phyloP scores from a whole-genome alignment of 2,113 vertebrate genomes.

The Pygoscelis adeliae region DNA sequence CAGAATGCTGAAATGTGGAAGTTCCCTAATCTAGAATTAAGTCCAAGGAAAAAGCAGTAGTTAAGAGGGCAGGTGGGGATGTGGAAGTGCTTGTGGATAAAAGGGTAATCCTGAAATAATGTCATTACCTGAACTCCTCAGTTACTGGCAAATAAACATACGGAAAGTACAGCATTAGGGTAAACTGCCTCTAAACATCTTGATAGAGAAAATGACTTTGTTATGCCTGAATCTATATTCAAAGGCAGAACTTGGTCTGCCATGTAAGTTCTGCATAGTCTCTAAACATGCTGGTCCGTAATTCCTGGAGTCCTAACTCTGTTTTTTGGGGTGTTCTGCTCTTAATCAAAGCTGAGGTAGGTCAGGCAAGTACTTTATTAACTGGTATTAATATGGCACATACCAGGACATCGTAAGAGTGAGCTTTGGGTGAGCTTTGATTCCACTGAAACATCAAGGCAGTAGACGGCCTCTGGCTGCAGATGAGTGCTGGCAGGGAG shows the following conservation, averaged over 20 bases:
- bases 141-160: not conserved
- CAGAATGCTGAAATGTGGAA: not conserved
- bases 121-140: not conserved
- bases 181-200: not conserved
- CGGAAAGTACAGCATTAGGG: not conserved
- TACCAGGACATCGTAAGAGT: not conserved
- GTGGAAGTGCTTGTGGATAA: not conserved
- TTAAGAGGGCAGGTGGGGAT: not conserved
- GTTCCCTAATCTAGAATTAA: not conserved
- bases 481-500: not conserved
- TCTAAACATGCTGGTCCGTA: not conserved
- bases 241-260: not conserved
- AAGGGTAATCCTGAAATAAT: not conserved
- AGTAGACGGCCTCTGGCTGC: not conserved
- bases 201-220: not conserved
- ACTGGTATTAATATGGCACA: not conserved
- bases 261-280: not conserved
- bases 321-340: not conserved
- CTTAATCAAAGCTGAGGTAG: not conserved
- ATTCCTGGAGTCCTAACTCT: not conserved
- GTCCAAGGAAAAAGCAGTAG: not conserved
- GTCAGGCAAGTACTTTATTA: not conserved
- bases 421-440: not conserved
- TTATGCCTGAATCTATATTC: not conserved
- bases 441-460: not conserved